A percentile compares a stretch with the other conserved stretches of the same genome.
These are phyloP conservation scores for Norana najaformis DNA, from an alignment of 2,888 invertebrate species.

Conservation along the genomic window DNA sequence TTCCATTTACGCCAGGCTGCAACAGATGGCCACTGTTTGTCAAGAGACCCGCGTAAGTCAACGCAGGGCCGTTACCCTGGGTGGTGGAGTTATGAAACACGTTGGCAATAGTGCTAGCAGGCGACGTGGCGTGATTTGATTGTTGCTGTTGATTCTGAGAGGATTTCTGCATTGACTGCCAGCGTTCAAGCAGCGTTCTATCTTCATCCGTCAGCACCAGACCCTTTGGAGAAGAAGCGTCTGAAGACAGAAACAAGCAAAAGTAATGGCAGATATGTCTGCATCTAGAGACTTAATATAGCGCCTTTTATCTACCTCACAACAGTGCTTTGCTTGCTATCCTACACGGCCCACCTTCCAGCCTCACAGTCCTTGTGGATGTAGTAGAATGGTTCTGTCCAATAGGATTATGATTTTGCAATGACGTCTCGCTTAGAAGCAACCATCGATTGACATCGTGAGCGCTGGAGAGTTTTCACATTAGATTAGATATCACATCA, in stretches of 20 bases:
- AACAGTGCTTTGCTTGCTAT: no score
- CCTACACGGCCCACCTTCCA: no score
- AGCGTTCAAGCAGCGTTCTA: slow-evolving; percentile 55
- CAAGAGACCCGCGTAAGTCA: neutral
- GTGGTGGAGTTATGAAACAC: neutral
- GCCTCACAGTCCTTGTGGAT: no score
- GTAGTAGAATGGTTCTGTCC: no score
- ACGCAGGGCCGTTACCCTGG: neutral
- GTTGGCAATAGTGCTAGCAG: neutral
- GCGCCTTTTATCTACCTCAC: no score
- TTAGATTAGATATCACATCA: no score
- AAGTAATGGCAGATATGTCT: neutral
- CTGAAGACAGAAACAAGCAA: neutral
- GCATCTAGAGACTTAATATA: neutral
- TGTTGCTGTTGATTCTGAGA: slow-evolving; percentile 19
- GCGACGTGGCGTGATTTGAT: slow-evolving; percentile 25
- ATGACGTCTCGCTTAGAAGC: no score
- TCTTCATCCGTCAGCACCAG: slow-evolving; percentile 51
- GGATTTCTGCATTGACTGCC: slow-evolving; percentile 58
- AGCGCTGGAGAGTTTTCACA: no score
- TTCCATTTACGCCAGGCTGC: neutral
- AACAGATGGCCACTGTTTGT: neutral
- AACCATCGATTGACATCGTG: no score
- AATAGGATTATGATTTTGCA: no score
- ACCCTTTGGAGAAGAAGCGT: neutral